Base-by-base conservation (phyloP, 2,888 invertebrate species). In the Hemaris fuciformis region DNA sequence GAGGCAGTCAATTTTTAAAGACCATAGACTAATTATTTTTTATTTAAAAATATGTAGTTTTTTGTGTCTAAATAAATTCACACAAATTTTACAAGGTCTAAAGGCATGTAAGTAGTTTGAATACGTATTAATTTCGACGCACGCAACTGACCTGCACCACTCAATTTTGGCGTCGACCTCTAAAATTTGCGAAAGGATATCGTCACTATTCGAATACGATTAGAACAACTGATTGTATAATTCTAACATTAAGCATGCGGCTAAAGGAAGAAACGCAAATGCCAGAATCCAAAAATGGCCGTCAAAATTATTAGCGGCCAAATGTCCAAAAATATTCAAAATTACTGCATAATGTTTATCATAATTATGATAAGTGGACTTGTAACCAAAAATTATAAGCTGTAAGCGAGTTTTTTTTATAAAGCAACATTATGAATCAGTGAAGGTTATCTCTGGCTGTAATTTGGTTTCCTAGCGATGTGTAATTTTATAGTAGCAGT, bases 61-160 rank as follows among this genome's bases (percentile, higher is more conserved):
- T 22, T 20, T 45, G 7, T 13, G 8, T 22, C 22, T 22, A 15
- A 20, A 43, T 18, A 5, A 34, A 34, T 34, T 34, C 34, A 34
- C 10, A 34, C 34, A 34, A 10, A 34, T 34, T 34, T 34, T 34
- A 13, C 34, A 34, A 34, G 13, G 34, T 13, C 13, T 34, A 13
- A 34, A 34, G 34, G 34, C 0, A 2, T 34, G 34, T 13, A 34
- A 34, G 34, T 13, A 34, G 34, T 34, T 34, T 34, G 34, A 34
- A 23, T 13, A 46, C 46, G 46, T 46, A n/a, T 23, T 23, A 23
- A n/a, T 25, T 6, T 7, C 23, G 13, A 15, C n/a, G n/a, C n/a
- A 2, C 48, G 31, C 53, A 53, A 45, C 53, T 53, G 53, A 53
- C 31, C 53, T 53, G 53, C 53, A 53, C 18, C 53, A 53, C 53